Evolutionary conservation across 2,113 vertebrate genomes (phyloP).

Genomic region (Regulus satrapa): DNA sequence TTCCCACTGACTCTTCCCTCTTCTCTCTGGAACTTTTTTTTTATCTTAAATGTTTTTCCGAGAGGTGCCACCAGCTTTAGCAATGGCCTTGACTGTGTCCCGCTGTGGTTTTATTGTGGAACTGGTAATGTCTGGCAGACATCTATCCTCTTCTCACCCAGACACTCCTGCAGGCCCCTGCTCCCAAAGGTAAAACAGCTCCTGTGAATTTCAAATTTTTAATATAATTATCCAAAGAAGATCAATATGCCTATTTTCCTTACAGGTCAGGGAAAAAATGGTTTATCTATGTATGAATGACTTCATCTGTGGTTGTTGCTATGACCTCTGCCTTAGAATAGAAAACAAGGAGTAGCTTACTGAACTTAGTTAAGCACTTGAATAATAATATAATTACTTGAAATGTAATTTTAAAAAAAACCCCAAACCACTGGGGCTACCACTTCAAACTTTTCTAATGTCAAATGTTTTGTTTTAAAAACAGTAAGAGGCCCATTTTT

Average conservation of each 20-base stretch:
- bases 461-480: background rate
- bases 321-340: background rate
- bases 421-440: background rate
- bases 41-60: background rate
- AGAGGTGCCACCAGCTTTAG: background rate
- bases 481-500: background rate
- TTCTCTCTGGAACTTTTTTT: background rate
- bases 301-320: background rate
- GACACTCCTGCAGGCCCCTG: fast-evolving
- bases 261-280: background rate
- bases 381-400: background rate
- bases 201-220: background rate
- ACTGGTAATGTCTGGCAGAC: background rate
- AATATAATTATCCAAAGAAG: background rate
- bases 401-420: background rate
- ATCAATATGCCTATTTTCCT: background rate
- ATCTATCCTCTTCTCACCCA: background rate
- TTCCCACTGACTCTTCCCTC: fast-evolving
- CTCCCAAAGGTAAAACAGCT: background rate
- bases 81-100: background rate
- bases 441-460: background rate
- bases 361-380: background rate
- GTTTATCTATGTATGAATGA: background rate
- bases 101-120: background rate
- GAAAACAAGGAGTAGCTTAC: background rate